A percentile compares a stretch with the other conserved stretches of the same genome.
phyloP scores from a whole-genome alignment of 2,113 vertebrate species.

The Gnathonemus echidnorhynchus region DNA sequence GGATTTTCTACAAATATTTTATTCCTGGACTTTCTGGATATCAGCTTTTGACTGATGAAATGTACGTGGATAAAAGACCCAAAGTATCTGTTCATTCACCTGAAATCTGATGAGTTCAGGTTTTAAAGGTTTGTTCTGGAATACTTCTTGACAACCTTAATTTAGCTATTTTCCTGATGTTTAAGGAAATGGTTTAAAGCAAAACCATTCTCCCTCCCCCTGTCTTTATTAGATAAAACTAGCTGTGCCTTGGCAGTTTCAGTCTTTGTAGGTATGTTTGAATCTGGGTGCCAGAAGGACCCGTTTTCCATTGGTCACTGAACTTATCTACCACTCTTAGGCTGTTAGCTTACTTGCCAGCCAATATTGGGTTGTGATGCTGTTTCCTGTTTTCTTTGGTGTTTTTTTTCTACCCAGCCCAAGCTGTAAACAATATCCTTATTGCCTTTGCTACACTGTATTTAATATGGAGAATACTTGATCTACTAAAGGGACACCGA shows the following conservation, averaged over 20 bases:
- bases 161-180: not conserved
- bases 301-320: not conserved
- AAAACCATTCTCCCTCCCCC: not conserved
- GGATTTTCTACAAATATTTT: not conserved
- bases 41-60: not conserved
- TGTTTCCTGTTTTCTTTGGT: not conserved
- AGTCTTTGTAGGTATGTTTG: not conserved
- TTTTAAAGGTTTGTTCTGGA: conserved; percentile 1
- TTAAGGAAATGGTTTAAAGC: not conserved
- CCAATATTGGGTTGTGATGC: not conserved
- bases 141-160: not conserved
- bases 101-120: not conserved
- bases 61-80: not conserved
- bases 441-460: not conserved
- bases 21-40: not conserved
- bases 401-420: not conserved
- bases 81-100: not conserved
- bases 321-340: not conserved
- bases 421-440: not conserved
- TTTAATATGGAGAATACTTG: conserved; percentile 12
- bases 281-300: not conserved
- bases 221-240: not conserved
- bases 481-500: not conserved
- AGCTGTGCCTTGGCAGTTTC: not conserved
- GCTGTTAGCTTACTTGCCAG: not conserved